These are phyloP conservation scores for Melanargia galathea DNA, from an alignment of 2,888 invertebrate genomes.

Conservation along the genomic window DNA sequence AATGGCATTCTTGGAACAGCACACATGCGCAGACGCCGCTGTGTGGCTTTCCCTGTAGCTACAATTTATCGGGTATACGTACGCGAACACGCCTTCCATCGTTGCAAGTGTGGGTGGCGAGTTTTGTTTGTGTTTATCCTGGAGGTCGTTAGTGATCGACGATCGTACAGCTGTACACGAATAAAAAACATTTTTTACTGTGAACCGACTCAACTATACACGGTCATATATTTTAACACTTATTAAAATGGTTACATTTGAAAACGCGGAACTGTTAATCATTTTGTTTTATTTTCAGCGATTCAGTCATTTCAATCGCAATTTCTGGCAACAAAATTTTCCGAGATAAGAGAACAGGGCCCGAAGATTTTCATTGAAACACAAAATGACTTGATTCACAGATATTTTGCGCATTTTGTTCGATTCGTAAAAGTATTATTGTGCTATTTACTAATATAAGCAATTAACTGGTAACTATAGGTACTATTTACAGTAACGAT, in stretches of 20 bases:
- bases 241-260: constrained; percentile 46
- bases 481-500: no score
- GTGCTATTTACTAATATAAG: no score
- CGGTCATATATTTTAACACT: constrained; percentile 54
- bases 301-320: constrained; percentile 45
- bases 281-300: constrained; percentile 52
- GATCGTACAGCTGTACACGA: constrained; percentile 40
- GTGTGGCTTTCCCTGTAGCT: constrained; percentile 57
- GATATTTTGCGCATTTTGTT: no score
- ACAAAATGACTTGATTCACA: not conserved
- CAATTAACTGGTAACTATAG: no score
- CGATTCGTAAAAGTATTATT: no score
- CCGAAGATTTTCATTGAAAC: not conserved
- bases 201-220: constrained; percentile 44
- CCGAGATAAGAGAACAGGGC: not conserved
- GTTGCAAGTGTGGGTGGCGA: constrained; percentile 50
- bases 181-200: constrained; percentile 51
- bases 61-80: constrained; percentile 57
- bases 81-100: constrained; percentile 68
- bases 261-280: constrained; percentile 48
- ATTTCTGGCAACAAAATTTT: constrained; percentile 9
- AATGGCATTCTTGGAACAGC: constrained; percentile 62
- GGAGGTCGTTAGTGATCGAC: constrained; percentile 70
- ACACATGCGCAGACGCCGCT: constrained; percentile 49
- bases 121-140: constrained; percentile 57